These are phyloP conservation scores for Manduca sexta DNA, from an alignment of 1,140 invertebrate species.

Conservation along the genomic window DNA sequence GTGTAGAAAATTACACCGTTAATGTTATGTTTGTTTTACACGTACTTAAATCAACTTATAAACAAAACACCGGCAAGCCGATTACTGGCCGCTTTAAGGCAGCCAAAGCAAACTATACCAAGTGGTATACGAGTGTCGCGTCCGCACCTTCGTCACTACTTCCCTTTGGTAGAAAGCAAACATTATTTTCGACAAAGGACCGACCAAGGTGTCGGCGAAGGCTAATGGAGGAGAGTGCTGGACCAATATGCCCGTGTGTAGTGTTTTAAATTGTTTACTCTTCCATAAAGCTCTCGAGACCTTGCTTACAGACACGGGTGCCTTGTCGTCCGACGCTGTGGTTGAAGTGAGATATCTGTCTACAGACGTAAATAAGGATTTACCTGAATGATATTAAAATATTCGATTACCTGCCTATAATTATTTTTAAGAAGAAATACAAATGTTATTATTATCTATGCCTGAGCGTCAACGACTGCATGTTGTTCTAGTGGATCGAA, in stretches of 20 bases:
- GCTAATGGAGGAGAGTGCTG: constrained; percentile 69
- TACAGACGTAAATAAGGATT: constrained; percentile 15
- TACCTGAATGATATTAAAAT: too few relatives aligned
- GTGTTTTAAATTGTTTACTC: constrained; percentile 70
- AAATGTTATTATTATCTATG: too few relatives aligned
- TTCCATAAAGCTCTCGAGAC: constrained; percentile 62
- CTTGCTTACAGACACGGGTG: constrained; percentile 31
- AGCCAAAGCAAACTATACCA: constrained; percentile 54
- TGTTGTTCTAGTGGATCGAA: too few relatives aligned
- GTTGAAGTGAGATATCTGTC: constrained; percentile 22
- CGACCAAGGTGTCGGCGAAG: constrained; percentile 55
- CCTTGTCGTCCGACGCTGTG: constrained; percentile 21
- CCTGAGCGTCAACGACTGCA: too few relatives aligned
- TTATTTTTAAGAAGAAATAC: too few relatives aligned
- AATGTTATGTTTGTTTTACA: too few relatives aligned
- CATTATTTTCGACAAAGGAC: constrained; percentile 60
- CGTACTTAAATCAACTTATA: constrained; percentile 4
- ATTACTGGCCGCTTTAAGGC: constrained; percentile 41
- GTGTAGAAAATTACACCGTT: neutral
- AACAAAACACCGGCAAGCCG: constrained; percentile 24
- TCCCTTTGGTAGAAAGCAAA: constrained; percentile 36
- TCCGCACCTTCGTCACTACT: constrained; percentile 45
- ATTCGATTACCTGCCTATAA: too few relatives aligned
- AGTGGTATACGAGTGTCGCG: constrained; percentile 52
- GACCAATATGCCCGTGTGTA: constrained; percentile 57